phyloP scores from a whole-genome alignment of 1,140 invertebrate species.

The Mizuhopecten yessoensis region DNA sequence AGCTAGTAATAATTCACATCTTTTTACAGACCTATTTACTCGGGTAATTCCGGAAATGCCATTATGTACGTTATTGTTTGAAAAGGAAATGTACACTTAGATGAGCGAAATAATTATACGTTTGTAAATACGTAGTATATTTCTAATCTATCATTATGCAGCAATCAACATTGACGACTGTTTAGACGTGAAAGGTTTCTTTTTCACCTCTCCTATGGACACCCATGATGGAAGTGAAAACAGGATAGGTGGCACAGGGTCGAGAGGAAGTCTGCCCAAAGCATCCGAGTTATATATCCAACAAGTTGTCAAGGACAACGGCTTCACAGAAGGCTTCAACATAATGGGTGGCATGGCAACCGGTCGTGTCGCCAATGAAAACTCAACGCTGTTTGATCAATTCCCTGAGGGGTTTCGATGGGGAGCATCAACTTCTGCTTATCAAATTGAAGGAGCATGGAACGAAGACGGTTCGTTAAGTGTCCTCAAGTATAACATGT shows the following conservation, averaged over 20 bases:
- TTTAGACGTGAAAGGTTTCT: not conserved
- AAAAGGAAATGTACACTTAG: no score
- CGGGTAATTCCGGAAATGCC: no score
- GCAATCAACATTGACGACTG: not conserved
- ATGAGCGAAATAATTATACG: no score
- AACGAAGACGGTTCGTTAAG: conserved; percentile 81
- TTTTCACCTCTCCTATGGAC: not conserved
- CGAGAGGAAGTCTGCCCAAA: conserved; percentile 84
- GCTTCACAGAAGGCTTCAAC: conserved; percentile 59
- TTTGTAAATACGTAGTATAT: no score
- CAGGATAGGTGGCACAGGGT: conserved; percentile 52
- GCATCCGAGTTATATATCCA: conserved; percentile 85
- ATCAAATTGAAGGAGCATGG: conserved; percentile 84
- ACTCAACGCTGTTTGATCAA: conserved; percentile 66
- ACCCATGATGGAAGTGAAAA: conserved; percentile 83
- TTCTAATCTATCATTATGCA: not conserved
- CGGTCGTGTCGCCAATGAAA: conserved; percentile 26
- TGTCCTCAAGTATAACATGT: no score
- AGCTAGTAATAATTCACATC: no score
- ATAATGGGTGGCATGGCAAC: conserved; percentile 55
- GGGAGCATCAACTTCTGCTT: conserved; percentile 82
- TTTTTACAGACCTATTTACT: no score
- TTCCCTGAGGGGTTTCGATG: conserved; percentile 82
- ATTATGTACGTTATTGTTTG: no score
- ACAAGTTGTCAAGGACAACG: conserved; percentile 60